Percentiles rank a stretch among this genome's conserved stretches.
Conservation (phyloP, 2,888 invertebrate species). For the Melieria picta region DNA sequence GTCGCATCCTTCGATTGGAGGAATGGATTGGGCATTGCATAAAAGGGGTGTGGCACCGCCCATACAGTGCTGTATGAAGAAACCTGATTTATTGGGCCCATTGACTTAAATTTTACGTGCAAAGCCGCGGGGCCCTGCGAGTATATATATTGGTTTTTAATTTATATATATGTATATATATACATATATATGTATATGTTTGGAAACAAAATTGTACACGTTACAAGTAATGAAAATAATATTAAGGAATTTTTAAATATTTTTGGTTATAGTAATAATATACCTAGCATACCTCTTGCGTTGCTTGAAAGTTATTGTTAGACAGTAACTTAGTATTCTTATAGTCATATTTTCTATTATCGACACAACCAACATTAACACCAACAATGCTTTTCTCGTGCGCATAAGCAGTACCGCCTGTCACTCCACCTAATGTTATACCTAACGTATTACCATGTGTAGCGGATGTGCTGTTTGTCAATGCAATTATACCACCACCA, state of each 20-base stretch:
- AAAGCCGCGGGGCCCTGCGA: no score
- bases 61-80: no score
- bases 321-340: conserved; percentile 53
- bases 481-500: conserved; percentile 41
- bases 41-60: no score
- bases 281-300: conserved; percentile 54
- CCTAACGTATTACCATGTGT: conserved; percentile 11
- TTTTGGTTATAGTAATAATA: conserved; percentile 10
- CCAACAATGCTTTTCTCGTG: conserved; percentile 47
- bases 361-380: conserved; percentile 47
- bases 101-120: no score
- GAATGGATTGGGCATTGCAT: no score
- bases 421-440: conserved; percentile 37
- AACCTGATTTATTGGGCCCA: no score
- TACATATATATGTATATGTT: no score
- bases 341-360: conserved; percentile 57
- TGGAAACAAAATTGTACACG: not conserved
- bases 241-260: not conserved
- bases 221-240: not conserved
- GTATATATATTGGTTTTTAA: no score
- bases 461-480: conserved; percentile 32
- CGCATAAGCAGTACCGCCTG: conserved; percentile 43
- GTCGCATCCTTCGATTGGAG: no score
- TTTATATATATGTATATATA: no score
- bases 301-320: conserved; percentile 52